Percentiles rank a stretch among this genome's conserved stretches.
These are phyloP conservation scores for Onychomys arenicola DNA, from an alignment of 2,797 vertebrate genomes.

Conservation along the genomic window DNA sequence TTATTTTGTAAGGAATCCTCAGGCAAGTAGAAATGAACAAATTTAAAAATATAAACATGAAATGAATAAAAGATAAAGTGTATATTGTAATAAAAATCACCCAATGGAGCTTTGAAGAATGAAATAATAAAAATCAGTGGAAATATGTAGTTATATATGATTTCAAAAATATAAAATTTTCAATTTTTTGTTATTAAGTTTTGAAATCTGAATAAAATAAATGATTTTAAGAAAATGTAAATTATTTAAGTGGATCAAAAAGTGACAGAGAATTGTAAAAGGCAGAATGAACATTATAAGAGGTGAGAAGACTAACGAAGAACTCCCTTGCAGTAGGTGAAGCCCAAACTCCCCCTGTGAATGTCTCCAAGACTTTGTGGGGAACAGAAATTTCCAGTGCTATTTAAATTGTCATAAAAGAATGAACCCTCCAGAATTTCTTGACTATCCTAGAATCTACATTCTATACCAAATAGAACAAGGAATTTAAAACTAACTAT, in stretches of 20 bases:
- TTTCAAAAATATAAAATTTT: constrained; percentile 35
- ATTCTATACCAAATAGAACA: neutral
- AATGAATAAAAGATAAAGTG: constrained; percentile 34
- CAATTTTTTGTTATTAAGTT: neutral
- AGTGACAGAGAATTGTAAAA: neutral
- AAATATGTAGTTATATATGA: neutral
- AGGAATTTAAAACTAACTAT: neutral
- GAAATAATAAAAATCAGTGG: neutral
- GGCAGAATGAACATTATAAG: neutral
- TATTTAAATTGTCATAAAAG: constrained; percentile 16
- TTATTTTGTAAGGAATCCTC: constrained; percentile 27
- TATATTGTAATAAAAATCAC: neutral
- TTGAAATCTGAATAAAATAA: constrained; percentile 23
- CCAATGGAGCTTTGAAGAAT: neutral
- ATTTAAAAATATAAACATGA: neutral
- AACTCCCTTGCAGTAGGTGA: neutral
- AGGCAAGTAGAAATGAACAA: constrained; percentile 40
- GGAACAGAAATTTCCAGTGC: neutral
- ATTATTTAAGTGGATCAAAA: constrained; percentile 17
- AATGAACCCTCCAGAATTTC: neutral
- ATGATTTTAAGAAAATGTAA: constrained; percentile 34
- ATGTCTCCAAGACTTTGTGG: neutral
- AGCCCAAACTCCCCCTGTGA: neutral
- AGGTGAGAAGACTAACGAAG: neutral
- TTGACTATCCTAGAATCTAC: neutral